These are phyloP conservation scores for Etheostoma spectabile DNA, from an alignment of 2,113 vertebrate species.

Conservation along the genomic window DNA sequence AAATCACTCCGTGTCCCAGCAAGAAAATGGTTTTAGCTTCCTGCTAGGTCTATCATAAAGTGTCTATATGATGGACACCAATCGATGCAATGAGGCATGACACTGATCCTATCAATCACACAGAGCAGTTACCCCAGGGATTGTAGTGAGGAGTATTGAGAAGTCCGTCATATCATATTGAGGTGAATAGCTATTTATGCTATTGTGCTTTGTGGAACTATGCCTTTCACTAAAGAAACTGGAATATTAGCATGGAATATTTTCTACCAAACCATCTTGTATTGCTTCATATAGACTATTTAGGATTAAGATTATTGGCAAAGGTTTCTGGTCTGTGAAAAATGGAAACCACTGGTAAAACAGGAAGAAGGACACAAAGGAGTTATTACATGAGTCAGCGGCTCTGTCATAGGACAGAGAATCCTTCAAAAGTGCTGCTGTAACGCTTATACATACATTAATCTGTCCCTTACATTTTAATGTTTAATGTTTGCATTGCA, in stretches of 20 bases:
- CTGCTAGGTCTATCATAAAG: background rate
- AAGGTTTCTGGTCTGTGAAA: slow-evolving; percentile 66
- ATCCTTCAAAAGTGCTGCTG: slow-evolving; percentile 66
- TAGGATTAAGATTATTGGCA: slow-evolving; percentile 66
- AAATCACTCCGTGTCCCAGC: slow-evolving; percentile 13
- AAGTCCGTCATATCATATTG: slow-evolving; percentile 8
- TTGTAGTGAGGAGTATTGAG: background rate
- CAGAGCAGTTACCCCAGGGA: slow-evolving; percentile 6
- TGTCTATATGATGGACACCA: slow-evolving; percentile 12
- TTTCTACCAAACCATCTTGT: slow-evolving; percentile 22
- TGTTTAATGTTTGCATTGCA: slow-evolving; percentile 51
- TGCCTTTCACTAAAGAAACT: slow-evolving; percentile 9
- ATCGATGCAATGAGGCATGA: slow-evolving; percentile 23
- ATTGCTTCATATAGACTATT: slow-evolving; percentile 59
- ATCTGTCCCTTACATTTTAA: slow-evolving; percentile 21
- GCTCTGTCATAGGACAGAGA: slow-evolving; percentile 64
- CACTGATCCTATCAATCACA: slow-evolving; percentile 35
- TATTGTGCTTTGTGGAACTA: slow-evolving; percentile 3
- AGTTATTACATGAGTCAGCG: slow-evolving; percentile 73
- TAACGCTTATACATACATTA: slow-evolving; percentile 44
- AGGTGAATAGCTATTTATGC: background rate
- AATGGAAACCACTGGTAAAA: slow-evolving; percentile 64
- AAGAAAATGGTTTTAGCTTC: slow-evolving; percentile 16
- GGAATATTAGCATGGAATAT: slow-evolving; percentile 34
- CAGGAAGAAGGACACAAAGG: slow-evolving; percentile 61